Percentiles rank a stretch among this genome's conserved stretches.
These are phyloP conservation scores for Hartigia nigra DNA, from an alignment of 2,888 invertebrate species.

Conservation along the genomic window DNA sequence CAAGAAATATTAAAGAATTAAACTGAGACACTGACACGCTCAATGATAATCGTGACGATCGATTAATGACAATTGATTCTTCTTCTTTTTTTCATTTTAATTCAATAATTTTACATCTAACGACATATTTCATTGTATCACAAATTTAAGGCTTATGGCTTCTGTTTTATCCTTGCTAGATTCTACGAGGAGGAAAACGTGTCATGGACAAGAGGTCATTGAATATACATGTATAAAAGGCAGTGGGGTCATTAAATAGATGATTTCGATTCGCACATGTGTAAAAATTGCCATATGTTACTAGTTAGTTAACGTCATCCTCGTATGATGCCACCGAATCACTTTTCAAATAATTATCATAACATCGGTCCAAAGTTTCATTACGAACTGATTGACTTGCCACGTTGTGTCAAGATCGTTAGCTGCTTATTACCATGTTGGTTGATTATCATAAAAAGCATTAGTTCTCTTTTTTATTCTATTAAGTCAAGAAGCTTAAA, in stretches of 20 bases:
- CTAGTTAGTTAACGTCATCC: not conserved
- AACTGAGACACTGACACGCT: not conserved
- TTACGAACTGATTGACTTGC: not conserved
- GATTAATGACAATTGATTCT: not conserved
- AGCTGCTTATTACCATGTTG: not conserved
- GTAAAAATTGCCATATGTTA: not conserved
- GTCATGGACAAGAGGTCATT: not conserved
- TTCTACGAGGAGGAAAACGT: not conserved
- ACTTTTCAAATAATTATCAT: not conserved
- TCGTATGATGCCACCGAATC: not conserved
- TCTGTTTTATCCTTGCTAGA: not conserved
- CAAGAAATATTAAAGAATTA: constrained; percentile 18
- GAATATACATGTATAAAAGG: not conserved
- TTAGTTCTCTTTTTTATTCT: not conserved
- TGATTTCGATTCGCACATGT: not conserved
- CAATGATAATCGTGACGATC: not conserved
- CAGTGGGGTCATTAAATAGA: not conserved
- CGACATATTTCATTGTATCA: no score
- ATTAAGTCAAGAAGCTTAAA: not conserved
- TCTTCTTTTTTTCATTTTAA: not conserved
- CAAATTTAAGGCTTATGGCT: not conserved
- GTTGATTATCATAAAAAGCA: not conserved
- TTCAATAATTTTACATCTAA: no score
- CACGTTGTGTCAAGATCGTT: not conserved
- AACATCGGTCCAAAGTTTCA: not conserved